Evolutionary conservation across 23 tunicate genomes (phyloP), one percentile per base, ranked within the genome.

Genomic region (Pegea sp.): DNA sequence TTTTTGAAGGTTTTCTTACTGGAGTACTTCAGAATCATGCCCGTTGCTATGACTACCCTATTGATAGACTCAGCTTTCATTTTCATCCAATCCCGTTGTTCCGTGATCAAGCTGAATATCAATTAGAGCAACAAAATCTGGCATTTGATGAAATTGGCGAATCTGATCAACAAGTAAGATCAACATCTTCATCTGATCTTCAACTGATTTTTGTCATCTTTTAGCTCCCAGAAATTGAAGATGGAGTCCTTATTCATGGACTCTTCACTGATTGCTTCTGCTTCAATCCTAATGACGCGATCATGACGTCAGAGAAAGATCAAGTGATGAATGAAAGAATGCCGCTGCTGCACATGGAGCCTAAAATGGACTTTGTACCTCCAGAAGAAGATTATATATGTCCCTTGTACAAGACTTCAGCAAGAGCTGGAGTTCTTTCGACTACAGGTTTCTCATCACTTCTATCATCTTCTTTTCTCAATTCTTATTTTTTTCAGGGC

Each of bases 1-100:
- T 58, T 58, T 33, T 30, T 56, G 1, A 54, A 84, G 95, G 98
- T 31, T 89, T 89, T 49, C 52, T 89, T 58, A 89, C 98, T 3
- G 98, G 98, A 27, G 88, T 76, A 1, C 60, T 89, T 16, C 98
- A 89, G 44, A 89, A 77, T 51, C 98, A 89, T 53, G 90, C 98
- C 0, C 58, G 98, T 0, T 70, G 65, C 19, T 89, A 89, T 58
- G 91, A 89, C 44, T 77, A 70, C 34, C 98, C 98, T 29, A 89
- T 89, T 42, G 98, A 89, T 52, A 56, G 89, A 24, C 81, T 89
- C 48, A 71, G 67, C 48, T 89, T 89, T 53, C 88, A 89, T 34
- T 89, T 89, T 71, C 78, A 70, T 52, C 76, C 79, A 23, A 59
- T 65, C 23, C 58, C 64, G 22, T 20, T 59, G 31, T 77, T 72